Evolutionary conservation across 2,113 vertebrate genomes (phyloP), one percentile per base, ranked within the genome.

Genomic region (Leucopsar rothschildi): DNA sequence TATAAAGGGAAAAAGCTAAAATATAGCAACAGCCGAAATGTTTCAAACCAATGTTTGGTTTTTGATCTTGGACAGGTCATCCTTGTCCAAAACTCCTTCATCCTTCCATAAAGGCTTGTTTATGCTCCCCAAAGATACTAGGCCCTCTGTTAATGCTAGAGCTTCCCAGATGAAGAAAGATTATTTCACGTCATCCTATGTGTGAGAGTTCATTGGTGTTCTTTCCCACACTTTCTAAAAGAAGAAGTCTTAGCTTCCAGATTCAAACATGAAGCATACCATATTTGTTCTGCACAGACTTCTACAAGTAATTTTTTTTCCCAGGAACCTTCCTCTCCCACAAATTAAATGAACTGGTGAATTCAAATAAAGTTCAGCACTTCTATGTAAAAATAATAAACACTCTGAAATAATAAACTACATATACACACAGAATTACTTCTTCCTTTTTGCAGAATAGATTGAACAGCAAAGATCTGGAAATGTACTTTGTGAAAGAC

Each of bases 171-270:
- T 29, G 29, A 39, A 82, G 66, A 35, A 56, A 82, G 39, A 82
- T 56, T 91, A 82, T 84, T 89, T 72, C 52, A 91, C 84, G 75
- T 47, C 19, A 61, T 65, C 39, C 31, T 4, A 22, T 65, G 49
- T 61, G 10, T 59, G 75, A 86, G 18, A 56, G 31, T 59, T 85
- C 55, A 45, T 12, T 81, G 27, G 33, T 71, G 73, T 68, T 79
- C 83, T 89, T 81, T 78, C 59, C 84, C 53, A 84, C 61, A 64
- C 29, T 84, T 83, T 90, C 86, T 93, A 61, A 80, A 93, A 75
- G 29, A 10, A 85, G 65, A 91, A 76, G n/a, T 72, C 69, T 84
- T 92, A 56, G 57, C 82, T 92, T 88, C 42, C 71, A 60, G 35
- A 52, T 65, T 80, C 40, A 92, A 57, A 72, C n/a, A 72, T 27